phyloP scores from a whole-genome alignment of 1,140 invertebrate species.

The Bactericera cockerelli region DNA sequence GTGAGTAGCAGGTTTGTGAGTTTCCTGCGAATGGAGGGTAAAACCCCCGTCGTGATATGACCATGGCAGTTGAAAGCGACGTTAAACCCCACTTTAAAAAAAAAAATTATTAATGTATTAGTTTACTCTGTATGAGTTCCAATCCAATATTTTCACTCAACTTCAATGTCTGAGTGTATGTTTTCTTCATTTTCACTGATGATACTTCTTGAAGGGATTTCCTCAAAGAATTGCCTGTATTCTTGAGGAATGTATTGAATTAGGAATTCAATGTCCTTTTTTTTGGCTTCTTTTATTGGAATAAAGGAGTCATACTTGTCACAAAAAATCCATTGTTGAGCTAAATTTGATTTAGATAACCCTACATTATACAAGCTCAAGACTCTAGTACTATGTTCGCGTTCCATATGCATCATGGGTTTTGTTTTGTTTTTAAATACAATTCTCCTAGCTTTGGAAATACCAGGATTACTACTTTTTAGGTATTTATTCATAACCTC shows the following conservation, averaged over 20 bases:
- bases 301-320: neutral
- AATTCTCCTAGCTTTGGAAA: neutral
- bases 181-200: neutral
- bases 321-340: neutral
- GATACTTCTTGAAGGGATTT: neutral
- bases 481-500: neutral
- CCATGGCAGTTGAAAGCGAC: too few relatives aligned
- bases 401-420: neutral
- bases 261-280: neutral
- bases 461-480: neutral
- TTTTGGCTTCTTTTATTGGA: neutral
- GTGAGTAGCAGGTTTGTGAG: too few relatives aligned
- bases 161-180: neutral
- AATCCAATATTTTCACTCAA: too few relatives aligned
- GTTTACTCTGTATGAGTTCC: neutral
- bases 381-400: neutral
- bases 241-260: neutral
- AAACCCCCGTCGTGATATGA: too few relatives aligned
- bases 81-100: too few relatives aligned
- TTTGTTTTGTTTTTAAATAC: neutral
- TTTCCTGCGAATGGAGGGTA: too few relatives aligned
- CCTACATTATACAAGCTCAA: neutral
- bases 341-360: neutral
- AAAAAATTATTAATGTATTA: neutral
- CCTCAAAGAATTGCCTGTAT: neutral